phyloP scores from a whole-genome alignment of 2,113 vertebrate species.

The Danionella cerebrum region DNA sequence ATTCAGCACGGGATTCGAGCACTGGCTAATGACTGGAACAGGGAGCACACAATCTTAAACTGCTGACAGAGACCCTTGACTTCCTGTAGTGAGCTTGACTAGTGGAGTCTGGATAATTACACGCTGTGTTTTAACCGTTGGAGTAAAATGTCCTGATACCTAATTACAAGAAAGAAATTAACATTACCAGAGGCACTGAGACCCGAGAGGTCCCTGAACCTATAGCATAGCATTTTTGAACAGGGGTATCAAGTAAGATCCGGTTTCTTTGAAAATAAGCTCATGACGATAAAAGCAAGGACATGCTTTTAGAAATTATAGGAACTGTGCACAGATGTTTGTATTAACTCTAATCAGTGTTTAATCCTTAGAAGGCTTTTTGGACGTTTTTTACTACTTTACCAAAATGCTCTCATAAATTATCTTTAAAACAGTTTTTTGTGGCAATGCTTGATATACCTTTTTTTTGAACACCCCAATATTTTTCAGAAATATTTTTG shows the following conservation, averaged over 20 bases:
- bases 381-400: too few relatives aligned
- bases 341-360: too few relatives aligned
- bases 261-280: not conserved
- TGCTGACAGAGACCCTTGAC: constrained; percentile 6
- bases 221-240: not conserved
- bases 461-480: too few relatives aligned
- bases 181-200: not conserved
- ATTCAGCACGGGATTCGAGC: too few relatives aligned
- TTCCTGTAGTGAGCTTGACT: not conserved
- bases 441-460: too few relatives aligned
- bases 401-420: too few relatives aligned
- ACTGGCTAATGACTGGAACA: not conserved
- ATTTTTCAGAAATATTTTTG: too few relatives aligned
- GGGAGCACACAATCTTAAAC: not conserved
- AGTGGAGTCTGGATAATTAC: not conserved
- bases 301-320: too few relatives aligned
- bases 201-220: not conserved
- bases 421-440: too few relatives aligned
- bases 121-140: not conserved
- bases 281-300: too few relatives aligned
- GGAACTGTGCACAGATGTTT: too few relatives aligned
- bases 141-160: not conserved
- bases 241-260: not conserved
- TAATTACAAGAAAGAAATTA: not conserved
- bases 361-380: too few relatives aligned